Percentiles rank a stretch among this genome's conserved stretches.
Evolutionary conservation across 2,888 invertebrate genomes (phyloP).

Genomic region (Folsomia candida): DNA sequence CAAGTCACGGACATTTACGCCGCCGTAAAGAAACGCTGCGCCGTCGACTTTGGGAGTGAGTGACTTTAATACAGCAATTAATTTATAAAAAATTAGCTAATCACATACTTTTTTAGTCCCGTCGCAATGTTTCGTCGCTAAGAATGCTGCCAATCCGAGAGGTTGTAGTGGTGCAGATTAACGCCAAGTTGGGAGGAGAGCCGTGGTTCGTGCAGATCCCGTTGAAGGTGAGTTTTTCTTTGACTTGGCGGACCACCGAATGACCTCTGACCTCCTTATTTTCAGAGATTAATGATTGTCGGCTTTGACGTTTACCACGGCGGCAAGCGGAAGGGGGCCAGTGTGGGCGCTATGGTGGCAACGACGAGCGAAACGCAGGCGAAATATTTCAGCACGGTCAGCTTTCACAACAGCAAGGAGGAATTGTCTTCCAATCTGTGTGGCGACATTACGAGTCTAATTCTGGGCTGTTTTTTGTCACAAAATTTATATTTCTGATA

Average conservation of each 20-base stretch:
- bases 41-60: slow-evolving; percentile 34
- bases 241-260: too few species aligned
- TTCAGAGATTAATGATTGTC: slow-evolving; percentile 54
- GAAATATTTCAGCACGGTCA: slow-evolving; percentile 70
- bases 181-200: slow-evolving; percentile 73
- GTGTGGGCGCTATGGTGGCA: slow-evolving; percentile 74
- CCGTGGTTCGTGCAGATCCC: slow-evolving; percentile 79
- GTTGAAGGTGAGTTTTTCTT: slow-evolving; percentile 52
- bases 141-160: slow-evolving; percentile 28
- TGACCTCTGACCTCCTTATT: too few species aligned
- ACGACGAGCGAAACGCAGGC: slow-evolving; percentile 62
- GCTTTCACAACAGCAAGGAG: slow-evolving; percentile 60
- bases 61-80: background rate
- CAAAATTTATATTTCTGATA: background rate
- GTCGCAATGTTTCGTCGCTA: slow-evolving; percentile 40
- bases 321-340: slow-evolving; percentile 61
- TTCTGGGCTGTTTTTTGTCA: slow-evolving; percentile 10
- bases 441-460: slow-evolving; percentile 34
- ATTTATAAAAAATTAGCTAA: background rate
- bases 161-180: slow-evolving; percentile 57
- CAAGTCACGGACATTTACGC: slow-evolving; percentile 31
- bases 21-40: slow-evolving; percentile 33
- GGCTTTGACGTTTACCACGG: slow-evolving; percentile 81
- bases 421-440: slow-evolving; percentile 35
- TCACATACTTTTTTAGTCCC: slow-evolving; percentile 27